phyloP scores from a whole-genome alignment of 2,797 vertebrate species.

The Gymnodraco acuticeps region DNA sequence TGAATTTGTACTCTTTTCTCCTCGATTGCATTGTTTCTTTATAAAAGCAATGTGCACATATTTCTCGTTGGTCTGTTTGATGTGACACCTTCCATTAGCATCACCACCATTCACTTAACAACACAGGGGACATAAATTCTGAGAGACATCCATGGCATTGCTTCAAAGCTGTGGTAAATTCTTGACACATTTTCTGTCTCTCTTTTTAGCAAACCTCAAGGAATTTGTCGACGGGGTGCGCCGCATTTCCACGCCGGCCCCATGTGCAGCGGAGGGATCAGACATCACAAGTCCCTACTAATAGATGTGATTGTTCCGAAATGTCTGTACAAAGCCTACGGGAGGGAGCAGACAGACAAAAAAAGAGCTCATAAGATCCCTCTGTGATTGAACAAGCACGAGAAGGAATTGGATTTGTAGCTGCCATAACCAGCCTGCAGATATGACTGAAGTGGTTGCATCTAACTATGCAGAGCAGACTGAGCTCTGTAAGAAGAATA shows the following conservation, averaged over 20 bases:
- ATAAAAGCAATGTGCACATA: conserved; percentile 4
- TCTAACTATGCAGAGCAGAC: conserved; percentile 64
- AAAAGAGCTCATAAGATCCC: conserved; percentile 64
- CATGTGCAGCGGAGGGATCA: conserved; percentile 68
- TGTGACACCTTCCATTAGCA: conserved; percentile 18
- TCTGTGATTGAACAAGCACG: conserved; percentile 76
- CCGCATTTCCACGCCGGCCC: conserved; percentile 52
- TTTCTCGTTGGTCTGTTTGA: conserved; percentile 19
- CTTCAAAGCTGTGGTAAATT: conserved; percentile 37
- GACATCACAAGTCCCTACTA: conserved; percentile 78
- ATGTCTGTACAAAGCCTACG: conserved; percentile 70
- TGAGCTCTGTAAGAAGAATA: conserved; percentile 61
- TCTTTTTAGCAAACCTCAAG: conserved; percentile 40
- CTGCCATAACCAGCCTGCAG: conserved; percentile 68
- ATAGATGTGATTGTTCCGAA: conserved; percentile 76
- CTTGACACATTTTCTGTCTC: conserved; percentile 24
- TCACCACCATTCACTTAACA: conserved; percentile 11
- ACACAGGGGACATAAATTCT: background rate
- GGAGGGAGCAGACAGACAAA: conserved; percentile 70
- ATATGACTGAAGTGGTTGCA: conserved; percentile 77
- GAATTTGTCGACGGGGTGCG: conserved; percentile 59
- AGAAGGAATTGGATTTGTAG: conserved; percentile 63
- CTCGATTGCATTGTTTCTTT: conserved; percentile 7
- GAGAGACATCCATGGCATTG: conserved; percentile 21
- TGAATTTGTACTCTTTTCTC: background rate